phyloP scores from a whole-genome alignment of 2,797 vertebrate genomes.

The Melopsittacus undulatus region DNA sequence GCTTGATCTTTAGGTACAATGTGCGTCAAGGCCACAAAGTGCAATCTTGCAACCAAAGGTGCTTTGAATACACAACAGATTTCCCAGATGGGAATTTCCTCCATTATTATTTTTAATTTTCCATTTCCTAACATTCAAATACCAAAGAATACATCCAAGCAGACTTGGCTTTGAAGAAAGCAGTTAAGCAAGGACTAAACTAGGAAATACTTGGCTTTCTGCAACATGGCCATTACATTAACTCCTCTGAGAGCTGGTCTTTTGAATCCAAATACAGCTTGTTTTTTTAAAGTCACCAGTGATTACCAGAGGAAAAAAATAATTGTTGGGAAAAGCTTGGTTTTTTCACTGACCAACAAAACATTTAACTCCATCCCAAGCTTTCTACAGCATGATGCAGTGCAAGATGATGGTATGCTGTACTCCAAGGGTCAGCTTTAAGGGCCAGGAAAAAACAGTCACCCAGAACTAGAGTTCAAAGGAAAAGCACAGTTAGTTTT shows the following conservation, averaged over 20 bases:
- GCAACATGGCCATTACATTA: constrained; percentile 31
- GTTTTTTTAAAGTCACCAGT: constrained; percentile 56
- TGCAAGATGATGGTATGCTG: not conserved
- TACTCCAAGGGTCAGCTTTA: not conserved
- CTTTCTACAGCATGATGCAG: not conserved
- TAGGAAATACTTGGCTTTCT: constrained; percentile 51
- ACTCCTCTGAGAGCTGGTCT: constrained; percentile 70
- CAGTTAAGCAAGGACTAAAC: constrained; percentile 55
- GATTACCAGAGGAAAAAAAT: constrained; percentile 45
- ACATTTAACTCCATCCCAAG: constrained; percentile 39
- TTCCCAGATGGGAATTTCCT: constrained; percentile 63
- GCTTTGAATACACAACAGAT: constrained; percentile 57
- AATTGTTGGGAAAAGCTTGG: constrained; percentile 57
- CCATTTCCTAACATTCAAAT: constrained; percentile 73
- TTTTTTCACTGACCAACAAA: constrained; percentile 40
- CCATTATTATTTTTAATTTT: constrained; percentile 68
- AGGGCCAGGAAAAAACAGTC: not conserved
- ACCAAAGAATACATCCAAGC: constrained; percentile 59
- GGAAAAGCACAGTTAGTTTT: not conserved
- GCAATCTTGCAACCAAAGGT: constrained; percentile 50
- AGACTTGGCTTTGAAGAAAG: constrained; percentile 44
- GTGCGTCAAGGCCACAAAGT: constrained; percentile 3
- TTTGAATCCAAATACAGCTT: constrained; percentile 60
- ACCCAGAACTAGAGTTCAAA: constrained; percentile 27
- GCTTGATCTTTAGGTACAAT: constrained; percentile 32